Base-by-base conservation (phyloP, 2,888 invertebrate species). In the Sarcophaga rosellei region DNA sequence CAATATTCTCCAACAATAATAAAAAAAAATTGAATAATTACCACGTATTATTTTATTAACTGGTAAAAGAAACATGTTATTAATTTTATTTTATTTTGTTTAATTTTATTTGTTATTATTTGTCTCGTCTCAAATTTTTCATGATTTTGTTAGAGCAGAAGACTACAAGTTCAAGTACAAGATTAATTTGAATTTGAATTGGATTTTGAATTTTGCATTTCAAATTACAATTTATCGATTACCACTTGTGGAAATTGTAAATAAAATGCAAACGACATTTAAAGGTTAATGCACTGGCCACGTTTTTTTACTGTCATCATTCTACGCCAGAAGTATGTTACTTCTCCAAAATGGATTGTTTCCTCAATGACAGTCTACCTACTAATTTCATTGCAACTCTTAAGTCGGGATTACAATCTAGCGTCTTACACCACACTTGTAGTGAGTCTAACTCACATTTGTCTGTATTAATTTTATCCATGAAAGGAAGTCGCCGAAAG, bases 11-110 rank as follows among this genome's bases (percentile, higher is more conserved):
- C 15, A 17, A 65, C 17, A 65, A 35, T 15, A 61, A 20, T 65
- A 23, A 70, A 17, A 15, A 17, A 15, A 23, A 72, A 47, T 69
- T 3, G 66, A 44, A 45, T 57, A 59, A 65, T n/a, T 5, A 12
- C 44, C n/a, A 47, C 21, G 35, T 35, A 35, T 35, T n/a, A n/a
- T n/a, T n/a, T n/a, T n/a, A n/a, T n/a, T 35, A 35, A 35, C 2
- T 35, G 35, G 1, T 10, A 35, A 69, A 72, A 65, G 59, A 25
- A 57, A 80, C 17, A 72, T 65, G 63, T 79, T 79, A 57, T 57
- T n/a, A 65, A 72, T 59, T 79, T 57, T 35, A 35, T 35, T 35
- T 35, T 8, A 35, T 25, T 25, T 25, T 23, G 1, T 23, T 25
- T 25, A 25, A 25, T 35, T 35, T 35, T 35, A 35, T 35, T 8